Evolutionary conservation across 2,113 vertebrate species (phyloP).

Genomic region (Rhabdornis inornatus): DNA sequence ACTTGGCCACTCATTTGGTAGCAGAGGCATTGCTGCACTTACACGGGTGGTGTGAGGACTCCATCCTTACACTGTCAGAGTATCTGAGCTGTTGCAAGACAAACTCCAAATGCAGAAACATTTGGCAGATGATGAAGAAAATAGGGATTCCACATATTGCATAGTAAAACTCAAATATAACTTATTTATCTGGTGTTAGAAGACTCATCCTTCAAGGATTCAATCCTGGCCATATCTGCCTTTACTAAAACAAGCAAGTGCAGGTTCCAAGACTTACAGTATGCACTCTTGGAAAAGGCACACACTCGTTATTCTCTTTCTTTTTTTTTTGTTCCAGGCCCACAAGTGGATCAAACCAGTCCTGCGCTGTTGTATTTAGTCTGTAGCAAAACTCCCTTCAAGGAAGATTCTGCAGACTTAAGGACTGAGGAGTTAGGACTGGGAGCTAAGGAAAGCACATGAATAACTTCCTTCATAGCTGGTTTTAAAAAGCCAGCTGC

Average conservation of each 20-base stretch:
- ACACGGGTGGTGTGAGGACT: accelerated
- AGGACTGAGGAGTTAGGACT: background rate
- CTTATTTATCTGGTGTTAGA: background rate
- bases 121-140: background rate
- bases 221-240: background rate
- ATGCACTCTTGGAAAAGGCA: background rate
- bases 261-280: background rate
- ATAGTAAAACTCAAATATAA: background rate
- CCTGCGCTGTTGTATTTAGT: background rate
- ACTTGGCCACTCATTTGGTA: background rate
- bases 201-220: background rate
- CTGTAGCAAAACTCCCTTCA: background rate
- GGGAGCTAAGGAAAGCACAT: background rate
- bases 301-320: background rate
- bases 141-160: background rate
- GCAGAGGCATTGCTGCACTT: background rate
- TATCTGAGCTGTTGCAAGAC: background rate
- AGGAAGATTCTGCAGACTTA: background rate
- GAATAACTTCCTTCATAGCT: background rate
- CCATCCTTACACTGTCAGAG: background rate
- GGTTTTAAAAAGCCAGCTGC: background rate
- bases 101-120: background rate
- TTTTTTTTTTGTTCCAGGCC: background rate
- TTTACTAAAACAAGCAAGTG: background rate
- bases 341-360: background rate